Conservation (phyloP, 2,113 vertebrate genomes). For the Nematolebias whitei region DNA sequence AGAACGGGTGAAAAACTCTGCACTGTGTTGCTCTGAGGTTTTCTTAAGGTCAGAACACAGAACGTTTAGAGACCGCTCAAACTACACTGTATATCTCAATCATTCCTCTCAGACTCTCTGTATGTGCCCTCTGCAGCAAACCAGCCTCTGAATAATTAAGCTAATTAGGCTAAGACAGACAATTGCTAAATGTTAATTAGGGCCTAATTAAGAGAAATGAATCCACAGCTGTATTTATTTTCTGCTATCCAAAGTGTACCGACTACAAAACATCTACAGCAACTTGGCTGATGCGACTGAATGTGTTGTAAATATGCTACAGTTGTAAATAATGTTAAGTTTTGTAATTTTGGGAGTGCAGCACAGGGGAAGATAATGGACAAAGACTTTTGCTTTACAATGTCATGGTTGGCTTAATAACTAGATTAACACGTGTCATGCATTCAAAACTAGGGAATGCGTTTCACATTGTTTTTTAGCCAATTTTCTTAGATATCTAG, state of each 20-base stretch:
- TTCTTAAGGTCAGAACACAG: constrained; percentile 40
- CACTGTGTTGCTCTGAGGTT: constrained; percentile 15
- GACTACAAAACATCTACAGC: constrained; percentile 45
- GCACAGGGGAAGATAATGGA: constrained; percentile 12
- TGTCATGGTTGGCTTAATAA: constrained; percentile 7
- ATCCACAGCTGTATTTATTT: constrained; percentile 70
- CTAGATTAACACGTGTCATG: constrained; percentile 2
- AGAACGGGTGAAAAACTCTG: constrained; percentile 2
- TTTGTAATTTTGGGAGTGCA: constrained; percentile 8
- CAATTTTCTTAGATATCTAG: neutral
- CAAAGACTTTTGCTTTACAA: constrained; percentile 8
- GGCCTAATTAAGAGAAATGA: constrained; percentile 70
- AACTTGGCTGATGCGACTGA: constrained; percentile 33
- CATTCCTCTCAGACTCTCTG: constrained; percentile 44
- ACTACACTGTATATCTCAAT: constrained; percentile 62
- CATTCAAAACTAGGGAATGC: neutral
- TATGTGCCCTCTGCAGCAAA: constrained; percentile 56
- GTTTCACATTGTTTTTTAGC: neutral
- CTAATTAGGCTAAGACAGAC: constrained; percentile 73
- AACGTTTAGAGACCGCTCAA: constrained; percentile 29
- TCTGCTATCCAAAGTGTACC: constrained; percentile 52
- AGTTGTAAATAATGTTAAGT: constrained; percentile 35
- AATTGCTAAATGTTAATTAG: constrained; percentile 73
- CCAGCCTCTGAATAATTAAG: constrained; percentile 69
- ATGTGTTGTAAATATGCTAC: constrained; percentile 25